Evolutionary conservation across 2,888 invertebrate genomes (phyloP).

Genomic region (Calephelis perditalis): DNA sequence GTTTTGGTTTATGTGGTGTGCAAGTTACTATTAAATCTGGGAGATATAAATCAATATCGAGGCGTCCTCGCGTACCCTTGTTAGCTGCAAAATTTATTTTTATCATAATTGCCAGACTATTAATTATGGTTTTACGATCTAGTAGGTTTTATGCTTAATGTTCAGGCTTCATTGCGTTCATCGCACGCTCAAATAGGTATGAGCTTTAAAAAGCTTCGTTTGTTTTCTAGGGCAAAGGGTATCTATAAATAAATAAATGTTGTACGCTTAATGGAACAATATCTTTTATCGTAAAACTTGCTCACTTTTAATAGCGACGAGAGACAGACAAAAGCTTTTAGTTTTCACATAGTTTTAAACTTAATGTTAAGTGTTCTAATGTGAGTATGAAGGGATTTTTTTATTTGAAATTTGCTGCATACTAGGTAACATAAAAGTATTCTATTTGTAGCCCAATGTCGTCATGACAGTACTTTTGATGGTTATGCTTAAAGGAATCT

Average conservation of each 20-base stretch:
- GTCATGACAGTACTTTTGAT: no score
- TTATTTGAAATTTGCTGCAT: no score
- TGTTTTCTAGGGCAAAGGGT: slow-evolving; percentile 67
- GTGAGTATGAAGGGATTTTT: no score
- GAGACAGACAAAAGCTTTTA: not conserved
- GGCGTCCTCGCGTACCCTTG: not conserved
- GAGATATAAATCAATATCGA: not conserved
- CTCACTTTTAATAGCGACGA: not conserved
- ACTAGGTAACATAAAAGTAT: no score
- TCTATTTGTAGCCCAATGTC: no score
- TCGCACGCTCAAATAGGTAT: slow-evolving; percentile 58
- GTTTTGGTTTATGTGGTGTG: no score
- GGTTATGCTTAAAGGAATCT: no score
- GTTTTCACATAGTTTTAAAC: not conserved
- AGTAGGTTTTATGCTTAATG: slow-evolving; percentile 23
- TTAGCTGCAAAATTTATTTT: slow-evolving; percentile 10
- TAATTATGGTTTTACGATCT: slow-evolving; percentile 16
- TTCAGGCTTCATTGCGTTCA: slow-evolving; percentile 56
- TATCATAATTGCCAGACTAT: slow-evolving; percentile 13
- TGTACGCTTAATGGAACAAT: slow-evolving; percentile 60
- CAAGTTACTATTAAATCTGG: no score
- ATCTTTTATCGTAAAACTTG: slow-evolving; percentile 39
- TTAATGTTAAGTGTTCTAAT: no score
- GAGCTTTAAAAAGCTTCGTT: slow-evolving; percentile 63
- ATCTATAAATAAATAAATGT: slow-evolving; percentile 67